A percentile compares a stretch with the other conserved stretches of the same genome.
Evolutionary conservation across 1,140 invertebrate genomes (phyloP).

Genomic region (Acromyrmex heyeri): DNA sequence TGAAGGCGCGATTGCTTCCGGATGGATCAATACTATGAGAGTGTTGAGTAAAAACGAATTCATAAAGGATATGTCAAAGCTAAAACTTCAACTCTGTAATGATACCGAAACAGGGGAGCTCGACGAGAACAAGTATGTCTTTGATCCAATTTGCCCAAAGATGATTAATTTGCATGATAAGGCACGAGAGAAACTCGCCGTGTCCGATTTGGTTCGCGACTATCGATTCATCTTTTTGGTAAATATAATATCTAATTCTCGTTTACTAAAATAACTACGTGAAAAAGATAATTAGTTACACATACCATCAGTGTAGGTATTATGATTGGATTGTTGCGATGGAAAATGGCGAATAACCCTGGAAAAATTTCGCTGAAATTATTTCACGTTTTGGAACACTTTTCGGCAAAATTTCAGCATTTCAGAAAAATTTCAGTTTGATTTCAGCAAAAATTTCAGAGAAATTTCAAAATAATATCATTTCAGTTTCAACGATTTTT

Average conservation of each 20-base stretch:
- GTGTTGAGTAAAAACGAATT: constrained; percentile 73
- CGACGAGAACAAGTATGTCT: constrained; percentile 78
- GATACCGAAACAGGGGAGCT: constrained; percentile 67
- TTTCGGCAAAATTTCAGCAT: too few relatives aligned
- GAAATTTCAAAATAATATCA: too few relatives aligned
- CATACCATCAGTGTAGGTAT: too few relatives aligned
- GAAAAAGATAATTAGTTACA: too few relatives aligned
- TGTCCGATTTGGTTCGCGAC: constrained; percentile 88
- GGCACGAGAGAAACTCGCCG: constrained; percentile 87
- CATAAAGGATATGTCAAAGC: constrained; percentile 79
- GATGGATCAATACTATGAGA: constrained; percentile 92
- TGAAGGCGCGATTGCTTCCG: constrained; percentile 89
- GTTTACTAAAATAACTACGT: not conserved
- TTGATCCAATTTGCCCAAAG: constrained; percentile 90
- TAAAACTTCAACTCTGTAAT: constrained; percentile 74
- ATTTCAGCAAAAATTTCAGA: too few relatives aligned
- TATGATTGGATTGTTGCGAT: too few relatives aligned
- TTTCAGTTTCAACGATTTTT: too few relatives aligned
- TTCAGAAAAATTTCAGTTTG: too few relatives aligned
- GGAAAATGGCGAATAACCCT: too few relatives aligned
- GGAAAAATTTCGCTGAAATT: too few relatives aligned
- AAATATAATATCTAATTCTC: constrained; percentile 42
- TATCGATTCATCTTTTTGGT: constrained; percentile 89
- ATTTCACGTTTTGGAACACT: too few relatives aligned
- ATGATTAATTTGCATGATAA: constrained; percentile 90